phyloP scores from a whole-genome alignment of 2,113 vertebrate species.

The Periophthalmus modestus region DNA sequence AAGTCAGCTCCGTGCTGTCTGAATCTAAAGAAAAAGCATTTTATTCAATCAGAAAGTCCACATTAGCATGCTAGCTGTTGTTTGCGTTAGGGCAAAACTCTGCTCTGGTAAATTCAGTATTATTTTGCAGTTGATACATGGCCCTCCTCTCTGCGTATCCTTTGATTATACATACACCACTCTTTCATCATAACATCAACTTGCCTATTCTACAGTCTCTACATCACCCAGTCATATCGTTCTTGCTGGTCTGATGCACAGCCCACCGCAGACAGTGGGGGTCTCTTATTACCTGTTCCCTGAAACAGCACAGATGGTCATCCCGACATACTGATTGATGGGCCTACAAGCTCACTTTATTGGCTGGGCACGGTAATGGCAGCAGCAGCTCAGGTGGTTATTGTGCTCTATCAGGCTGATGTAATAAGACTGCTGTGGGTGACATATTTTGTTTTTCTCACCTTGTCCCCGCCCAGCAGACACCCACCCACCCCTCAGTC shows the following conservation, averaged over 20 bases:
- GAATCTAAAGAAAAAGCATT: too few species aligned
- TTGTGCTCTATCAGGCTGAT: conserved; percentile 68
- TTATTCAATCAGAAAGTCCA: too few species aligned
- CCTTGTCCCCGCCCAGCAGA: conserved; percentile 4
- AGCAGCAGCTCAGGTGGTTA: conserved; percentile 69
- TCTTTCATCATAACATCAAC: background rate
- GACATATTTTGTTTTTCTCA: conserved; percentile 69
- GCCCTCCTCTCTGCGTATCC: background rate
- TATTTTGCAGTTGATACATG: background rate
- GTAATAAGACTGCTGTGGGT: conserved; percentile 67
- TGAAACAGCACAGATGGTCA: conserved; percentile 69
- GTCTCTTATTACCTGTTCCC: conserved; percentile 63
- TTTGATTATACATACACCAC: background rate
- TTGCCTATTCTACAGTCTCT: conserved; percentile 1
- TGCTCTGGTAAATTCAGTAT: background rate
- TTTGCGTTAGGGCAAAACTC: too few species aligned
- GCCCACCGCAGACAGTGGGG: conserved; percentile 50
- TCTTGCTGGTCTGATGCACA: conserved; percentile 48
- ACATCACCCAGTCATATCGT: conserved; percentile 17
- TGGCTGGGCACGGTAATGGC: conserved; percentile 61
- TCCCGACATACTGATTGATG: conserved; percentile 66
- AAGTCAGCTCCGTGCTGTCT: too few species aligned
- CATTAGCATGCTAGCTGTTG: too few species aligned
- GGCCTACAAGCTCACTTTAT: conserved; percentile 57
- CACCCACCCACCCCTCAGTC: background rate